A percentile compares a stretch with the other conserved stretches of the same genome.
Conservation (phyloP, 2,113 vertebrate genomes). For the Tetrao urogallus region DNA sequence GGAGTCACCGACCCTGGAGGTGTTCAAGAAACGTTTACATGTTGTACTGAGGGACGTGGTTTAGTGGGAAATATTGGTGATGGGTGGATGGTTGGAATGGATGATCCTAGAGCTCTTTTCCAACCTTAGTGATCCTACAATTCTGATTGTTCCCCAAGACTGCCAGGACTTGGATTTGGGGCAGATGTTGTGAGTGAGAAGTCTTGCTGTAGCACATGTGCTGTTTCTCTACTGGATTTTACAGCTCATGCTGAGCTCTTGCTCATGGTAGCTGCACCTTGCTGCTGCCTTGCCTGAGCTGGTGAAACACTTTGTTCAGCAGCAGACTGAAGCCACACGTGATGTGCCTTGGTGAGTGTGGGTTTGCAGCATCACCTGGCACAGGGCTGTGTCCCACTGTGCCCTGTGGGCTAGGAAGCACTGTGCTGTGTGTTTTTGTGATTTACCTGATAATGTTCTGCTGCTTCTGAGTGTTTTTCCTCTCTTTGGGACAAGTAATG, state of each 20-base stretch:
- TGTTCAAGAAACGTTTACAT: too few species aligned
- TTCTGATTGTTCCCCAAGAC: not conserved
- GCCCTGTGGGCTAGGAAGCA: not conserved
- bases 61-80: too few species aligned
- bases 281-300: not conserved
- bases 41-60: too few species aligned
- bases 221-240: not conserved
- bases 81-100: too few species aligned
- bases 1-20: too few species aligned
- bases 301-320: too few species aligned
- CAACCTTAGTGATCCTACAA: too few species aligned
- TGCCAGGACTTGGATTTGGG: not conserved
- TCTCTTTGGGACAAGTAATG: not conserved
- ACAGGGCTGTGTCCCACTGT: not conserved
- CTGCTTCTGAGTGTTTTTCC: not conserved
- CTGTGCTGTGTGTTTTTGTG: rapidly evolving
- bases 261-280: not conserved
- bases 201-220: not conserved
- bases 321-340: rapidly evolving
- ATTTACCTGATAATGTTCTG: not conserved
- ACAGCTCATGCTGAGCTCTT: not conserved
- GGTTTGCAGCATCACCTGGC: not conserved
- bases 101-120: too few species aligned
- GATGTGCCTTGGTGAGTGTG: not conserved
- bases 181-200: not conserved